phyloP scores from a whole-genome alignment of 2,888 invertebrate species.

The Belgica antarctica region DNA sequence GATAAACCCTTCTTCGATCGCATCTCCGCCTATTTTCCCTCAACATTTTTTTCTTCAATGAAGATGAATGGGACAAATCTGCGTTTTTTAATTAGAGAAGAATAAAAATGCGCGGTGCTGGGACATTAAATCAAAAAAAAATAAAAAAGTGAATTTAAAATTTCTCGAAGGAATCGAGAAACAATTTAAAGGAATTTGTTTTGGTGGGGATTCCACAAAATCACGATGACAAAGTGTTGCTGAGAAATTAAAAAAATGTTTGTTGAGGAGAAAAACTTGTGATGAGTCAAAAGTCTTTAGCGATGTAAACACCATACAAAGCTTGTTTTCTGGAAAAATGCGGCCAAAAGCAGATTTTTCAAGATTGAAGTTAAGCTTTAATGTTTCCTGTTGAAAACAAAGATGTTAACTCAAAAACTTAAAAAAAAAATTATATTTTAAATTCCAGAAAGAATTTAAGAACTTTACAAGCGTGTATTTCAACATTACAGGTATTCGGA shows the following conservation, averaged over 20 bases:
- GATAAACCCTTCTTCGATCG: constrained; percentile 37
- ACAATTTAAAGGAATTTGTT: constrained; percentile 30
- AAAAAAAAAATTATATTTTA: no score
- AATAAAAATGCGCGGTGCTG: neutral
- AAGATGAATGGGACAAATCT: constrained; percentile 43
- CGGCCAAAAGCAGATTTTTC: neutral
- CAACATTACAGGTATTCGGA: no score
- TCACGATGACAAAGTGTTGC: constrained; percentile 2
- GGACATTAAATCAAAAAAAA: constrained; percentile 20
- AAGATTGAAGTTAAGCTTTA: no score
- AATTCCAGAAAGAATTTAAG: no score
- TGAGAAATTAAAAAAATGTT: neutral
- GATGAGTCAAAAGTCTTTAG: neutral
- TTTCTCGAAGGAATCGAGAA: constrained; percentile 6
- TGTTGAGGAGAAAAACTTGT: no score
- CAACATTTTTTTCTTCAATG: constrained; percentile 22
- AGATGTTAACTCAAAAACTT: no score
- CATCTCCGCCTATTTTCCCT: constrained; percentile 31
- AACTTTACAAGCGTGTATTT: no score
- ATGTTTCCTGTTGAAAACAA: no score
- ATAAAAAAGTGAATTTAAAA: neutral
- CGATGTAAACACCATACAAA: neutral
- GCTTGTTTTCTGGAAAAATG: neutral
- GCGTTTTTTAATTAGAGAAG: constrained; percentile 40
- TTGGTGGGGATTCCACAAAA: neutral